phyloP scores from a whole-genome alignment of 2,113 vertebrate genomes.

The Neopipo cinnamomea region DNA sequence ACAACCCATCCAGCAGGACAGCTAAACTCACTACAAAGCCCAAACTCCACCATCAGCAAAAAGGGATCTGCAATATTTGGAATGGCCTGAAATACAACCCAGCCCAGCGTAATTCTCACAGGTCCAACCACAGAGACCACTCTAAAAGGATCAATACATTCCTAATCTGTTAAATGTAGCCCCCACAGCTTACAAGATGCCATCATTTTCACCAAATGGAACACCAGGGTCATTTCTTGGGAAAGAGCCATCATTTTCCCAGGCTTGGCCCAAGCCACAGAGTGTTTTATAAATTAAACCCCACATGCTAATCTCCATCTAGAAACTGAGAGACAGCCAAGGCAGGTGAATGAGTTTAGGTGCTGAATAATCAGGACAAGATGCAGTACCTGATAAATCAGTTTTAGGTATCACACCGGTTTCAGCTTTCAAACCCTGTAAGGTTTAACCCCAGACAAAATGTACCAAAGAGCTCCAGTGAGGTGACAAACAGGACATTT shows the following conservation, averaged over 20 bases:
- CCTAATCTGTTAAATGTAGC: neutral
- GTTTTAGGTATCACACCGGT: neutral
- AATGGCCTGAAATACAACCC: neutral
- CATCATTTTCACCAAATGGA: neutral
- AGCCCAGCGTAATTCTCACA: neutral
- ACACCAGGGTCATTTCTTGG: neutral
- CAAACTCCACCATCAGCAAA: neutral
- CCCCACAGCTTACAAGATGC: neutral
- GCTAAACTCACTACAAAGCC: neutral
- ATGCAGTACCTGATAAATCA: neutral
- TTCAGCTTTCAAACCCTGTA: neutral
- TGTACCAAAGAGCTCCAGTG: neutral
- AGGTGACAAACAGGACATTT: neutral
- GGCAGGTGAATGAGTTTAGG: neutral
- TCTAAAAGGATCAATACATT: neutral
- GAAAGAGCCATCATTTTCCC: neutral
- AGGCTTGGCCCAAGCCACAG: neutral
- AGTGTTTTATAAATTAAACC: neutral
- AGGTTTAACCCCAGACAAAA: neutral
- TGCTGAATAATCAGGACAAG: constrained; percentile 41
- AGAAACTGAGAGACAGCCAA: neutral
- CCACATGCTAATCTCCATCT: neutral
- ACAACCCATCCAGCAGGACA: neutral
- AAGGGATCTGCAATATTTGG: neutral
- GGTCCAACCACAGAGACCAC: neutral